These are phyloP conservation scores for Eubucco bourcierii DNA, from an alignment of 2,113 vertebrate genomes.

Conservation along the genomic window DNA sequence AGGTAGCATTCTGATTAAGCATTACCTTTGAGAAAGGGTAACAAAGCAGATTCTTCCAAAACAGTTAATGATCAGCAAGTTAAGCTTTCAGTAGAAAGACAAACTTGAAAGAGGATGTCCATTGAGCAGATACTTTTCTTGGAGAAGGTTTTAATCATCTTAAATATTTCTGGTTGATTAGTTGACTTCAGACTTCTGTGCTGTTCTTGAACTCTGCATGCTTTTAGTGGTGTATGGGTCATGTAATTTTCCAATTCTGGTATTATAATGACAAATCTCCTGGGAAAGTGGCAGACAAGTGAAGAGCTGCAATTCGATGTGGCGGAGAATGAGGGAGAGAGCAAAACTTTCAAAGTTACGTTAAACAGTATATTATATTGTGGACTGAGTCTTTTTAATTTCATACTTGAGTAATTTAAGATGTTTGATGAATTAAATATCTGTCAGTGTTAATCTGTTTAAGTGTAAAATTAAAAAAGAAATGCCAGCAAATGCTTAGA, in stretches of 20 bases:
- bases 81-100: neutral
- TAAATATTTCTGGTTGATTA: neutral
- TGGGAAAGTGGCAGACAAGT: neutral
- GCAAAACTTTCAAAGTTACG: neutral
- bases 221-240: neutral
- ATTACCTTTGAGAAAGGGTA: neutral
- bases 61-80: neutral
- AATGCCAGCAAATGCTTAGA: neutral
- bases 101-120: neutral
- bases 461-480: neutral
- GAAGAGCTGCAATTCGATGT: neutral
- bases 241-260: neutral
- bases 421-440: neutral
- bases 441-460: neutral
- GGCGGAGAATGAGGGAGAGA: neutral
- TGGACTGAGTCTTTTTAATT: neutral
- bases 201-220: neutral
- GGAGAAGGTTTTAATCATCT: neutral
- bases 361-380: fast-evolving
- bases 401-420: neutral
- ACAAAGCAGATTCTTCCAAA: neutral
- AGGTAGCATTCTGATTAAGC: neutral
- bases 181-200: neutral
- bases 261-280: neutral
- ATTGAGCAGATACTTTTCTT: neutral